Percentiles rank a stretch among this genome's conserved stretches.
phyloP scores from a whole-genome alignment of 1,140 invertebrate genomes.

The Euborellia annulipes region DNA sequence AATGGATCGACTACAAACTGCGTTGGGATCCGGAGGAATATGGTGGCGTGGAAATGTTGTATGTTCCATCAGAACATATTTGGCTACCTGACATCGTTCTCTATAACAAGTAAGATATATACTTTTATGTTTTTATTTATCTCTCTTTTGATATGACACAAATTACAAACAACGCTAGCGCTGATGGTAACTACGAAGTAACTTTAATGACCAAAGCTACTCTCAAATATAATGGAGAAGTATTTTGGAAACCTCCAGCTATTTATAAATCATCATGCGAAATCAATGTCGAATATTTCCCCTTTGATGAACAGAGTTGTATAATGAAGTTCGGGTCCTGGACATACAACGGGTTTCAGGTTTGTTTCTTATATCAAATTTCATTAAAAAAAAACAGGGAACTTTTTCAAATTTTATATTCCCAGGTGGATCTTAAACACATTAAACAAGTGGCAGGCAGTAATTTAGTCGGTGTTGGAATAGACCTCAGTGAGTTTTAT shows the following conservation, averaged over 20 bases:
- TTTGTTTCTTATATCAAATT: constrained; percentile 20
- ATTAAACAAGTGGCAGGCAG: constrained; percentile 59
- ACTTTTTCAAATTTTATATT: constrained; percentile 10
- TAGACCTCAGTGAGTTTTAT: constrained; percentile 82
- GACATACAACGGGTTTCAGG: constrained; percentile 83
- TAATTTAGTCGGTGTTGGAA: constrained; percentile 64
- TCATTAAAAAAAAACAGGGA: neutral
- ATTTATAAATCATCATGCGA: constrained; percentile 98
- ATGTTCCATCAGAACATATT: constrained; percentile 83
- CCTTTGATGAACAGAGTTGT: constrained; percentile 86
- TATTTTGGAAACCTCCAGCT: constrained; percentile 93
- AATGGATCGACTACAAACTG: constrained; percentile 90
- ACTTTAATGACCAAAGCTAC: constrained; percentile 94
- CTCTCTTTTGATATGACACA: neutral
- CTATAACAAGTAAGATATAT: constrained; percentile 72
- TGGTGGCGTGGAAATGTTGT: constrained; percentile 80
- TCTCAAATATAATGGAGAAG: constrained; percentile 73
- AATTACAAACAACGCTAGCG: constrained; percentile 31
- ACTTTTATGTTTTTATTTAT: neutral
- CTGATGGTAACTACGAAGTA: constrained; percentile 95
- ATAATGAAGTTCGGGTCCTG: constrained; percentile 94
- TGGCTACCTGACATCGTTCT: constrained; percentile 82
- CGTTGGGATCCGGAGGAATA: constrained; percentile 86
- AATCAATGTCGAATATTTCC: constrained; percentile 91
- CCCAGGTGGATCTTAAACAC: constrained; percentile 70